phyloP scores from a whole-genome alignment of 2,797 vertebrate species.

The Coreius guichenoti region DNA sequence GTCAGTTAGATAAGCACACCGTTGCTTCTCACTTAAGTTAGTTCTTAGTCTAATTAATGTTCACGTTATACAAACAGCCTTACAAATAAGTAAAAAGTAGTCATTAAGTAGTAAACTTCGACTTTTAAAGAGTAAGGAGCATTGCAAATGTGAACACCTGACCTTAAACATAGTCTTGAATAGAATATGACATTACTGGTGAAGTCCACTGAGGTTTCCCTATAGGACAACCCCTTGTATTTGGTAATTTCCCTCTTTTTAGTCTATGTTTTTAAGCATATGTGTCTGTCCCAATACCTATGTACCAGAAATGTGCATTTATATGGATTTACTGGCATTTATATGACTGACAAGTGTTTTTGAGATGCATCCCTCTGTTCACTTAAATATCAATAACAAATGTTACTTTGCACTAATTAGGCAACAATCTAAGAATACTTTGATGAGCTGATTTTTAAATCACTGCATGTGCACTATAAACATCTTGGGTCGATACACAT shows the following conservation, averaged over 20 bases:
- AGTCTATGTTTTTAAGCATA: background rate
- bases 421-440: background rate
- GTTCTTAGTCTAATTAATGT: background rate
- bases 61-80: background rate
- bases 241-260: background rate
- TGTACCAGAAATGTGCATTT: conserved; percentile 10
- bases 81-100: background rate
- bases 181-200: background rate
- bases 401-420: background rate
- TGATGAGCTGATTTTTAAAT: background rate
- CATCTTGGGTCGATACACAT: conserved; percentile 49
- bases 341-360: conserved; percentile 9
- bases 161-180: background rate
- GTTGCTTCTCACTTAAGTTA: background rate
- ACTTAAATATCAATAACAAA: background rate
- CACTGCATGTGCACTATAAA: conserved; percentile 36
- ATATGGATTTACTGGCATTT: background rate
- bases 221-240: background rate
- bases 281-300: background rate
- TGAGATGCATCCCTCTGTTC: background rate
- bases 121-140: no score
- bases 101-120: background rate
- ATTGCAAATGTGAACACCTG: background rate
- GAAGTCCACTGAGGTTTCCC: background rate
- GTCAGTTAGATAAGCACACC: background rate